phyloP scores from a whole-genome alignment of 2,888 invertebrate genomes.

The Deilephila porcellus region DNA sequence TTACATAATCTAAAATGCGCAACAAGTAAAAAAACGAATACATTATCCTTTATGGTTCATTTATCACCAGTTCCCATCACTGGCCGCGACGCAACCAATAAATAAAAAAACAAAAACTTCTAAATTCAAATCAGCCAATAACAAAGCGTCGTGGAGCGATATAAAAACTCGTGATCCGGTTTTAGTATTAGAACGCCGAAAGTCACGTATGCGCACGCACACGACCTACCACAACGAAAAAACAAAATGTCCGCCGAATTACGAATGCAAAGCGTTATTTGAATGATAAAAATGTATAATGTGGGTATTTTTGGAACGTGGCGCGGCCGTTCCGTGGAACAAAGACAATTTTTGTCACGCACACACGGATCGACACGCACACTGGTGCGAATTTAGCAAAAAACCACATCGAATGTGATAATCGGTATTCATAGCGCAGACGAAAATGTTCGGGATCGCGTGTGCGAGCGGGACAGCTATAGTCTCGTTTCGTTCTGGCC shows the following conservation, averaged over 20 bases:
- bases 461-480: conserved; percentile 64
- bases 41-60: conserved; percentile 16
- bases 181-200: conserved; percentile 72
- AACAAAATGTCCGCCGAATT: conserved; percentile 53
- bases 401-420: conserved; percentile 73
- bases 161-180: conserved; percentile 60
- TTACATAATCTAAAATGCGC: not conserved
- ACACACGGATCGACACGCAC: conserved; percentile 61
- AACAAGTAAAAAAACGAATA: not conserved
- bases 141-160: conserved; percentile 42
- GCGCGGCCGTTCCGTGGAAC: conserved; percentile 35
- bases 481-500: conserved; percentile 72
- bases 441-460: conserved; percentile 66
- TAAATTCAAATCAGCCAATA: conserved; percentile 47
- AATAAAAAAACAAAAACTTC: conserved; percentile 32
- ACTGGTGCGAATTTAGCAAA: conserved; percentile 71
- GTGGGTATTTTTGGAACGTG: conserved; percentile 25
- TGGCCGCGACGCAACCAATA: conserved; percentile 14
- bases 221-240: conserved; percentile 71
- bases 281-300: conserved; percentile 31
- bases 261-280: conserved; percentile 38
- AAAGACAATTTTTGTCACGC: conserved; percentile 76
- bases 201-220: conserved; percentile 60
- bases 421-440: conserved; percentile 81
- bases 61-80: conserved; percentile 18